Evolutionary conservation across 1,140 invertebrate species (phyloP).

Genomic region (Ostrea edulis): DNA sequence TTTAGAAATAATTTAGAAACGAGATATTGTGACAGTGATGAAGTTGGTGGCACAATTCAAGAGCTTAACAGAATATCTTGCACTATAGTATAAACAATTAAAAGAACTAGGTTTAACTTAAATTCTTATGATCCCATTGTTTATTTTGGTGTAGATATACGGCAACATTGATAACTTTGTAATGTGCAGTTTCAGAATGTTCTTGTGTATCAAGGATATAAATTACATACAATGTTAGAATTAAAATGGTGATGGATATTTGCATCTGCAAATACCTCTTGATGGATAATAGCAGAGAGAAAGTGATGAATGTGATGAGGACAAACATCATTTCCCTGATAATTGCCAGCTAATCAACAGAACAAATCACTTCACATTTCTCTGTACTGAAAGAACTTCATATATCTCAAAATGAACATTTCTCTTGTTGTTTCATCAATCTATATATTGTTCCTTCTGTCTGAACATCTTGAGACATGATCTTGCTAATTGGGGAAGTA

Average conservation of each 20-base stretch:
- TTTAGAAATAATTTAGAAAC: too few relatives aligned
- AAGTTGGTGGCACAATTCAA: not conserved
- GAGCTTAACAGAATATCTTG: not conserved
- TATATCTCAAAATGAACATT: not conserved
- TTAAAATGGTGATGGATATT: constrained; percentile 9
- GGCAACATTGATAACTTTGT: not conserved
- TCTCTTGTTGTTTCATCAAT: not conserved
- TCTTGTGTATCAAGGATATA: not conserved
- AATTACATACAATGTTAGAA: not conserved
- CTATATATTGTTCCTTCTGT: not conserved
- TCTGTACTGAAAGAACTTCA: constrained; percentile 3
- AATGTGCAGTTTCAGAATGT: not conserved
- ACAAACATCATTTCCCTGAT: constrained; percentile 22
- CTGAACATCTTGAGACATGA: constrained; percentile 2
- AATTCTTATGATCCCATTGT: not conserved
- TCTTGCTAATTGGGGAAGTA: not conserved
- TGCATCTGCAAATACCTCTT: constrained; percentile 22
- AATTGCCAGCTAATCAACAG: not conserved
- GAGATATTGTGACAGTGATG: not conserved
- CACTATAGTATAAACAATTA: not conserved
- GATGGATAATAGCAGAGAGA: constrained; percentile 13
- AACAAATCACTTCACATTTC: constrained; percentile 2
- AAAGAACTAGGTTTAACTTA: not conserved
- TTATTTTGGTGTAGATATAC: not conserved
- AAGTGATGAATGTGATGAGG: constrained; percentile 5